Conservation (phyloP, 1,140 invertebrate species). For the Nephila pilipes region DNA sequence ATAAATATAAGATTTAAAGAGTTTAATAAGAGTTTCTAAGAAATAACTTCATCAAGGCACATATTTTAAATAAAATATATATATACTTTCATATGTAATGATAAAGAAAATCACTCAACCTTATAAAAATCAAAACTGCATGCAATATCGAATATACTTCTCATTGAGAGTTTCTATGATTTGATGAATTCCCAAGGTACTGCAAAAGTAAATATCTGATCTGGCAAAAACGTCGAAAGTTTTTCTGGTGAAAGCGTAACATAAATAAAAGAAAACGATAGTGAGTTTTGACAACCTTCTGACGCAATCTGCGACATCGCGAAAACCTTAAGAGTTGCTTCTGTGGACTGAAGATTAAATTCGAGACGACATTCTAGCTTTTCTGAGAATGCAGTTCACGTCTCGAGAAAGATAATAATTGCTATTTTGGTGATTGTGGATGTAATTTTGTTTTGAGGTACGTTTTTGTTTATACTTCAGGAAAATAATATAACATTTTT, state of each 20-base stretch:
- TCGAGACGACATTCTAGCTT: not conserved
- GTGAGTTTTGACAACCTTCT: not conserved
- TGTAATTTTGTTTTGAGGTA: no score
- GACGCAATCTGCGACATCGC: not conserved
- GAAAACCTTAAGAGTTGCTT: not conserved
- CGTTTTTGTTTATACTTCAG: no score
- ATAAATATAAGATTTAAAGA: no score
- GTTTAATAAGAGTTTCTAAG: no score
- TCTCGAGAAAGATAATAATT: not conserved
- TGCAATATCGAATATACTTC: not conserved
- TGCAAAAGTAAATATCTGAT: not conserved
- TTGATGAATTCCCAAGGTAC: not conserved
- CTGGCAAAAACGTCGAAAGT: not conserved
- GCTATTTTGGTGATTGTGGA: not conserved
- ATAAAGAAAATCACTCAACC: not conserved
- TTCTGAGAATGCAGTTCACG: not conserved
- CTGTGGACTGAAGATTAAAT: not conserved
- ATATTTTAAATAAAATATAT: no score
- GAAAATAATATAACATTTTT: no score
- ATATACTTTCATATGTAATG: not conserved
- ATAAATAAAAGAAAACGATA: not conserved
- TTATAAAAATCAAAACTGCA: not conserved
- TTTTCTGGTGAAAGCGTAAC: not conserved
- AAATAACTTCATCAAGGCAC: no score
- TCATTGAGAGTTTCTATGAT: not conserved